Conservation (phyloP, 1,140 invertebrate genomes). For the Triops cancriformis region DNA sequence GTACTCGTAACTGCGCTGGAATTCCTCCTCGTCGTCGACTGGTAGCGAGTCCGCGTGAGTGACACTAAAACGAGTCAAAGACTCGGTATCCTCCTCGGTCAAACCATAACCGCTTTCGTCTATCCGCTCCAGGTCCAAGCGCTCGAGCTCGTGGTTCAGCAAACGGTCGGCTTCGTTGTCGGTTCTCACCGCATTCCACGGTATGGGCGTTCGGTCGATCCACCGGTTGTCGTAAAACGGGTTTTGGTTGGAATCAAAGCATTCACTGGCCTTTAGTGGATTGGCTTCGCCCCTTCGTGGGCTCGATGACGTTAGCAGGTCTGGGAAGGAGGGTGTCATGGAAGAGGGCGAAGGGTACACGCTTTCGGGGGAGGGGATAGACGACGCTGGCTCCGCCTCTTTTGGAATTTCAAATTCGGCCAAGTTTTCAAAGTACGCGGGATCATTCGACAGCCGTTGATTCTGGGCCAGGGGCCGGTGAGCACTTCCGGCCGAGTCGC, state of each 20-base stretch:
- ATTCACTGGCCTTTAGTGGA: neutral
- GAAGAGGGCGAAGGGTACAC: neutral
- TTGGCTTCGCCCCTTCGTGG: neutral
- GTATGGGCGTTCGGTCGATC: neutral
- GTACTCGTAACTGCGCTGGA: conserved; percentile 24
- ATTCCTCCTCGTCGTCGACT: conserved; percentile 22
- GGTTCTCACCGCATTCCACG: neutral
- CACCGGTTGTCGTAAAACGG: neutral
- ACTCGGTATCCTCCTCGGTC: neutral
- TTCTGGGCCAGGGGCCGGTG: neutral
- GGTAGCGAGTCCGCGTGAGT: neutral
- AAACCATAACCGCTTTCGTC: neutral
- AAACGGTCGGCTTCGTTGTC: neutral
- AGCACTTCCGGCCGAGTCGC: neutral
- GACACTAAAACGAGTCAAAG: neutral
- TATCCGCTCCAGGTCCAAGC: neutral
- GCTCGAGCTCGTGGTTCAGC: neutral
- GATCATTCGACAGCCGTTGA: neutral
- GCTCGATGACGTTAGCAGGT: neutral
- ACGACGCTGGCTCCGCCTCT: neutral
- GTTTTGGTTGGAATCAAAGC: neutral
- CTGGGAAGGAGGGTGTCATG: neutral
- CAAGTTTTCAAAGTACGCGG: neutral
- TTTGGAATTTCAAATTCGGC: neutral
- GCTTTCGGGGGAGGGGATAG: neutral